Base-by-base conservation (phyloP, 2,113 vertebrate species). In the Leucoraja erinaceus region DNA sequence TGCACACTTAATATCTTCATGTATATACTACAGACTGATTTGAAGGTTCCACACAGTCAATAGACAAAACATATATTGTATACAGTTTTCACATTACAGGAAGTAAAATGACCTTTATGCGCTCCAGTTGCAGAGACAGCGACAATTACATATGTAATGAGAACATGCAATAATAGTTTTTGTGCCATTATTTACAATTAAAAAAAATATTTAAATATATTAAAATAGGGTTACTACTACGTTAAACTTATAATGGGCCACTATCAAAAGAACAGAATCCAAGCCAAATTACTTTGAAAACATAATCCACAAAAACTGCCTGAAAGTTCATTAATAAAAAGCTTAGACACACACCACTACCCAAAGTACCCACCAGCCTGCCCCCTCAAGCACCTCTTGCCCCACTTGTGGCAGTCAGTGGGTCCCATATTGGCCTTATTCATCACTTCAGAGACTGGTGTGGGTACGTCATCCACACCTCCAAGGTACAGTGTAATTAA, bases 101-200 rank as follows among this genome's bases (percentile, higher is more conserved):
- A 88, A 63, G 59, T 61, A 86, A 86, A 86, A 63, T 86, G 83
- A 86, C 25, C 83, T 86, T 88, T 88, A 31, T 88, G 68, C n/a
- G 16, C 86, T 68, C 25, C 66, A 47, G 33, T 72, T 91, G 90
- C 38, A 91, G 38, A 47, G 66, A 18, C 38, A 72, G 66, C 90
- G 54, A 91, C 66, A 91, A 91, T 54, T 47, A 74, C 66, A 54
- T 74, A 91, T 31, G 18, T 90, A 90, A 90, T 72, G 59, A 91
- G 90, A 74, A 72, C 54, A 2, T 72, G 38, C 20, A 72, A 91
- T 54, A 72, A 91, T 91, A 72, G 47, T 72, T 91, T 84, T 91
- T 91, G 66, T 54, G 66, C 90, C 8, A 54, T 47, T 54, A 70
- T 72, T 20, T 31, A 74, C 38, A 33, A 28, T 16, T 72, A 9